These are phyloP conservation scores for Geophilus truncorum DNA, from an alignment of 2,888 invertebrate species.

Conservation along the genomic window DNA sequence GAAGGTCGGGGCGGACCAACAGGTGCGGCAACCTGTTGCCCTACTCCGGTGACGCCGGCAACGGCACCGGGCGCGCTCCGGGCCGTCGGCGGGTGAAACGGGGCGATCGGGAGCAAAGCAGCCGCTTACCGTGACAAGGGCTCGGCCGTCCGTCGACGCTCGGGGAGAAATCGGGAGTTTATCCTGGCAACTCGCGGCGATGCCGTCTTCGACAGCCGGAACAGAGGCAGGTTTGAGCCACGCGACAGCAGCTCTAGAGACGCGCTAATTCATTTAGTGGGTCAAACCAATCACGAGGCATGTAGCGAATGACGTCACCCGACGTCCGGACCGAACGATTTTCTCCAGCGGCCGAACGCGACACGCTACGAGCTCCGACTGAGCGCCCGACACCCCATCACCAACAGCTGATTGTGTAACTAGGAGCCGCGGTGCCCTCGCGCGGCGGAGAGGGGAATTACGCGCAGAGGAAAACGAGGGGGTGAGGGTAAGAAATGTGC, in stretches of 20 bases:
- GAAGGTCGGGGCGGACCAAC: constrained; percentile 25
- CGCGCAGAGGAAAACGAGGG: not conserved
- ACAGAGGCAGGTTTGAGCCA: constrained; percentile 14
- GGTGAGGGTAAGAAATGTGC: not conserved
- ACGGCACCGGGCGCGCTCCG: not conserved
- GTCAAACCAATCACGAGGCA: constrained; percentile 20
- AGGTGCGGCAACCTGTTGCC: constrained; percentile 25
- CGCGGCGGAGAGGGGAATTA: not conserved
- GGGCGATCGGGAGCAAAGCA: not conserved
- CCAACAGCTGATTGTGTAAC: not conserved
- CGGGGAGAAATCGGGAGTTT: too few relatives aligned
- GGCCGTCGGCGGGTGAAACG: not conserved
- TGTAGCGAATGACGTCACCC: not conserved
- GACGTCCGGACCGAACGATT: constrained; percentile 18
- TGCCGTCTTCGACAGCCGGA: constrained; percentile 15
- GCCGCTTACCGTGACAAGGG: not conserved
- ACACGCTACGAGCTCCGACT: constrained; percentile 12
- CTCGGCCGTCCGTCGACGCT: not conserved
- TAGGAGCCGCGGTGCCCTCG: not conserved
- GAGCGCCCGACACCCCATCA: constrained; percentile 3
- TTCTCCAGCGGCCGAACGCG: constrained; percentile 5
- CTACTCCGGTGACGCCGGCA: not conserved
- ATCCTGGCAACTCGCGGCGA: not conserved
- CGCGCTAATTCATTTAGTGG: constrained; percentile 24
- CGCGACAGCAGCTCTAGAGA: constrained; percentile 20